A percentile compares a stretch with the other conserved stretches of the same genome.
Evolutionary conservation across 2,888 invertebrate genomes (phyloP).

Genomic region (Lepidocyrtinus sp.): DNA sequence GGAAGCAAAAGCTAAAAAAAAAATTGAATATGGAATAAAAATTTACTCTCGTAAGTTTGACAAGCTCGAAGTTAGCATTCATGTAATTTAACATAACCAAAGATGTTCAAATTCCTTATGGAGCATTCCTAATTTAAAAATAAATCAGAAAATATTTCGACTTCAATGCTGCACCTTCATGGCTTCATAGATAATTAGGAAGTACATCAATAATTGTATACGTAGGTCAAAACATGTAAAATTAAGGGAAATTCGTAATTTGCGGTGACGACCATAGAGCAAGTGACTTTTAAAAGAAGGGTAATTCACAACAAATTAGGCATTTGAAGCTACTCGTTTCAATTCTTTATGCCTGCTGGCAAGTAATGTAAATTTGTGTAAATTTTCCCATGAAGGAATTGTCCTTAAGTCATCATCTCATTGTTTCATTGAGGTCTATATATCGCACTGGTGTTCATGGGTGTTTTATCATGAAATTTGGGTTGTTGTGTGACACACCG

Average conservation of each 20-base stretch:
- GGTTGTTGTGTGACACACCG: not conserved
- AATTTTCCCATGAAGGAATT: not conserved
- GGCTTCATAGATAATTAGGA: not conserved
- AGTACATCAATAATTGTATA: not conserved
- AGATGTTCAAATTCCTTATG: too few species aligned
- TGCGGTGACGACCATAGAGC: slow-evolving; percentile 40
- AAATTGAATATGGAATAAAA: too few species aligned
- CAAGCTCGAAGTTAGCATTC: too few species aligned
- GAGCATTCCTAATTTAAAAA: too few species aligned
- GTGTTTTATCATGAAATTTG: not conserved
- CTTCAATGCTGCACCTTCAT: not conserved
- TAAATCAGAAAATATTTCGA: not conserved
- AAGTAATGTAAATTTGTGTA: not conserved
- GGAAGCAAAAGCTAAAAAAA: too few species aligned
- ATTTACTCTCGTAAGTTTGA: too few species aligned
- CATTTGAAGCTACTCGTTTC: slow-evolving; percentile 33
- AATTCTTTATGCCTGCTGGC: not conserved
- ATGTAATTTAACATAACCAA: too few species aligned
- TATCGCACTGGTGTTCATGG: not conserved
- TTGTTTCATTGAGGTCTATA: not conserved
- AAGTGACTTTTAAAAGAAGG: slow-evolving; percentile 37
- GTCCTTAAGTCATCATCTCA: not conserved
- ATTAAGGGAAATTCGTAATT: slow-evolving; percentile 43
- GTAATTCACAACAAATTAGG: slow-evolving; percentile 52
- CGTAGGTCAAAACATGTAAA: not conserved